Evolutionary conservation across 2,797 vertebrate genomes (phyloP).

Genomic region (Apogon talboti): DNA sequence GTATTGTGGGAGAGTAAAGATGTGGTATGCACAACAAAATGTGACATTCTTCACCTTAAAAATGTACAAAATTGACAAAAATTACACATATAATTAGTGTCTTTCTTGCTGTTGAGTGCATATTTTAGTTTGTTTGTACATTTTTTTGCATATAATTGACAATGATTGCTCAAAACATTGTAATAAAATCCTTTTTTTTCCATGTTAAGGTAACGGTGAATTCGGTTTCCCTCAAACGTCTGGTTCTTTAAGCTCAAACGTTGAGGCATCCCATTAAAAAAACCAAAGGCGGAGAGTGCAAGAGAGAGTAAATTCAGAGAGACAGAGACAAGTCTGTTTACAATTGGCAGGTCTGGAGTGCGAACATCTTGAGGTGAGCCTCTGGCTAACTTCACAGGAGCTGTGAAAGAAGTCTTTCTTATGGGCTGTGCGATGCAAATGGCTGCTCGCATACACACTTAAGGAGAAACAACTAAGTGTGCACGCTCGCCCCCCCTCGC

Average conservation of each 20-base stretch:
- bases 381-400: conserved; percentile 61
- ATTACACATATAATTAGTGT: too few relatives aligned
- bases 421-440: conserved; percentile 56
- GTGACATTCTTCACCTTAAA: too few relatives aligned
- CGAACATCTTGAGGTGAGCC: conserved; percentile 69
- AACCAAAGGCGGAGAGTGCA: conserved; percentile 29
- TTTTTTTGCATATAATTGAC: too few relatives aligned
- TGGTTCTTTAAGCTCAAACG: conserved; percentile 8
- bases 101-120: too few relatives aligned
- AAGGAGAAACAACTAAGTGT: conserved; percentile 1
- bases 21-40: too few relatives aligned
- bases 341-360: conserved; percentile 62
- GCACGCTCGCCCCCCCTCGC: conserved; percentile 20
- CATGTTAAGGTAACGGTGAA: too few relatives aligned
- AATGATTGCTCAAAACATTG: too few relatives aligned
- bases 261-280: conserved; percentile 39
- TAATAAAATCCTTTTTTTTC: too few relatives aligned
- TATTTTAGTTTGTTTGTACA: too few relatives aligned
- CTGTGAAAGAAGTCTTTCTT: conserved; percentile 77
- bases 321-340: conserved; percentile 70
- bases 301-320: conserved; percentile 44
- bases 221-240: conserved; percentile 1
- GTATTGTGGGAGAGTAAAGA: too few relatives aligned
- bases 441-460: conserved; percentile 26
- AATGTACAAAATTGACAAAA: too few relatives aligned